phyloP scores from a whole-genome alignment of 1,140 invertebrate species.

The Drosophila paulistorum region DNA sequence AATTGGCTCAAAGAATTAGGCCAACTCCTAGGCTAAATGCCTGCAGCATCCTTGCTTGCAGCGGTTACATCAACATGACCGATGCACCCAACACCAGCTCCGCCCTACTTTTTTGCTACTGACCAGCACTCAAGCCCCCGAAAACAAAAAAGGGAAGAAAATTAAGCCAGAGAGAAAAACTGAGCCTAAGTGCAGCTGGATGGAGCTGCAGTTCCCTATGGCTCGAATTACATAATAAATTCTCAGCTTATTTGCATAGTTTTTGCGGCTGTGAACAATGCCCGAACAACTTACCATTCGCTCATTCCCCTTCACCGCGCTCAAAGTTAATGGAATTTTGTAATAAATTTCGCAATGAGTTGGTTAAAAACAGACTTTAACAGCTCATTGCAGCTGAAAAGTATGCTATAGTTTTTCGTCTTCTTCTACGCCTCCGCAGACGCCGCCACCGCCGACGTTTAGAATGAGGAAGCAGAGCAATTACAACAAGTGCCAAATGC shows the following conservation, averaged over 20 bases:
- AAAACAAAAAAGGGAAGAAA: neutral
- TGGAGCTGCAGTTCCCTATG: conserved; percentile 38
- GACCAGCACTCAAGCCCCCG: neutral
- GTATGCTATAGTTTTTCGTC: conserved; percentile 43
- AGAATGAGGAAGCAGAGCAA: conserved; percentile 48
- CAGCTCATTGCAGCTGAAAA: conserved; percentile 56
- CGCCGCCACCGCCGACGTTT: conserved; percentile 3
- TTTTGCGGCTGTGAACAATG: conserved; percentile 76
- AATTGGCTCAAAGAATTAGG: conserved; percentile 55
- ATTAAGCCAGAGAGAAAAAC: neutral
- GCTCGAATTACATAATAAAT: conserved; percentile 76
- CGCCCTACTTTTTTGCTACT: neutral
- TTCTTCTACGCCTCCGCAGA: neutral
- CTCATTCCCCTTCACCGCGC: neutral
- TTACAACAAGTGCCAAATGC: conserved; percentile 81
- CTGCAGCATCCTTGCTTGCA: conserved; percentile 39
- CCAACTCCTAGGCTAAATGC: conserved; percentile 48
- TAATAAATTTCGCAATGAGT: conserved; percentile 74
- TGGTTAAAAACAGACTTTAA: conserved; percentile 64
- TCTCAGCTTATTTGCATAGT: conserved; percentile 79
- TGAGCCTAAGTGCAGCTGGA: conserved; percentile 36
- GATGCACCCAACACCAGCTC: neutral
- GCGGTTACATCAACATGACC: conserved; percentile 60
- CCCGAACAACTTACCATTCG: conserved; percentile 31
- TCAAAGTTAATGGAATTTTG: conserved; percentile 74